Conservation (phyloP, 2,888 invertebrate genomes). For the Caenorhabditis sp. region DNA sequence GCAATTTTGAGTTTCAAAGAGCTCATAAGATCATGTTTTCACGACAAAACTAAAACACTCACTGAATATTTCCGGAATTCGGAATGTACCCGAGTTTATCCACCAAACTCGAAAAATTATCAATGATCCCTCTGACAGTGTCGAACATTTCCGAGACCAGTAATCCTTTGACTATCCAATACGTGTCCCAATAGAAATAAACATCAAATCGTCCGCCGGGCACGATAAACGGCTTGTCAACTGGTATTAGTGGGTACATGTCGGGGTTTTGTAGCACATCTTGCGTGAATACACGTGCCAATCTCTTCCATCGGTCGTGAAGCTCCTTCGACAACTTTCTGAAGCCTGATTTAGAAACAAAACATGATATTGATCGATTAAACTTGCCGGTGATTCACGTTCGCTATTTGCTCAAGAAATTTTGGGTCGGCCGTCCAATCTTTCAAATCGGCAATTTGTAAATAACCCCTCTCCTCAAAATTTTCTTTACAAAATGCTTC, state of each 20-base stretch:
- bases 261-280: constrained; percentile 75
- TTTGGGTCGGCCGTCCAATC: constrained; percentile 65
- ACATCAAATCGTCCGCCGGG: constrained; percentile 84
- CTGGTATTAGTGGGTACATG: constrained; percentile 88
- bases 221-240: constrained; percentile 85
- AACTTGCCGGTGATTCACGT: constrained; percentile 52
- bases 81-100: constrained; percentile 84
- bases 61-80: constrained; percentile 92
- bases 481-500: constrained; percentile 66
- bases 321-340: constrained; percentile 64
- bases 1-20: neutral
- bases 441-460: constrained; percentile 54
- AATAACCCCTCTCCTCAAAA: constrained; percentile 62
- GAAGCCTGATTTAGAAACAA: neutral
- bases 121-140: constrained; percentile 88
- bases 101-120: constrained; percentile 89
- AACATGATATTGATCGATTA: neutral
- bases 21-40: too few relatives aligned
- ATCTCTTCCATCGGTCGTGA: constrained; percentile 63
- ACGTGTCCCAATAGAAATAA: constrained; percentile 93
- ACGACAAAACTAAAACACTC: constrained; percentile 75
- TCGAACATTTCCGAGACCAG: constrained; percentile 88
- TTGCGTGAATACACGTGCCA: constrained; percentile 62
- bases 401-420: constrained; percentile 52
- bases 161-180: constrained; percentile 90